Percentiles rank a stretch among this genome's conserved stretches.
These are phyloP conservation scores for Dyspetes luteomarginatus DNA, from an alignment of 2,888 invertebrate genomes.

Conservation along the genomic window DNA sequence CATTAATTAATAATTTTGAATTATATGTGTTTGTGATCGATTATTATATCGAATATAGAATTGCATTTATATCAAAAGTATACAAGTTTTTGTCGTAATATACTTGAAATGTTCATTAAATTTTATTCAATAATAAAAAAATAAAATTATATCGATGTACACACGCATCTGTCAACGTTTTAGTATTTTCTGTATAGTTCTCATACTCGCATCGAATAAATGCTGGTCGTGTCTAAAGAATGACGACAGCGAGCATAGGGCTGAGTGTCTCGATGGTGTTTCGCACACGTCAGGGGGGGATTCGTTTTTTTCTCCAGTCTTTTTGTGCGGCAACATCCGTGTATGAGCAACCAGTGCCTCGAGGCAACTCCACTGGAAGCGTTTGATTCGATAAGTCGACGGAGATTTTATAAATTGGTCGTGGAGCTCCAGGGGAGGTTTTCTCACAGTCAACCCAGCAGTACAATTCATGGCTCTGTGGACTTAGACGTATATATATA, in stretches of 20 bases:
- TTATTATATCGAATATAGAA: too few species aligned
- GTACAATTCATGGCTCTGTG: background rate
- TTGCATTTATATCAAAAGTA: too few species aligned
- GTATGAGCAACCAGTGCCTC: constrained; percentile 15
- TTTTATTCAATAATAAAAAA: background rate
- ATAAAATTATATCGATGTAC: background rate
- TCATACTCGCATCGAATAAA: background rate
- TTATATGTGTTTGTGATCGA: too few species aligned
- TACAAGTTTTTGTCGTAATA: too few species aligned
- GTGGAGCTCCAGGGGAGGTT: constrained; percentile 48
- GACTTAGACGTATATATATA: background rate
- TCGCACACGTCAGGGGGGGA: background rate
- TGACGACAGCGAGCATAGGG: background rate
- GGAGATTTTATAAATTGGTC: constrained; percentile 75
- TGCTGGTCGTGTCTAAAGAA: background rate
- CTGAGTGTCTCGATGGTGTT: background rate
- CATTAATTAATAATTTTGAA: too few species aligned
- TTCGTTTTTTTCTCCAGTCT: background rate
- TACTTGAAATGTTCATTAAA: too few species aligned
- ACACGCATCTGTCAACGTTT: background rate
- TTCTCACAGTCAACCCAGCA: constrained; percentile 44
- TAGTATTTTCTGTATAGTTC: background rate
- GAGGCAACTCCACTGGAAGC: constrained; percentile 49
- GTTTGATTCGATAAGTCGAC: constrained; percentile 73
- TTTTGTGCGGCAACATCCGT: background rate